A percentile compares a stretch with the other conserved stretches of the same genome.
Evolutionary conservation across 2,888 invertebrate genomes (phyloP).

Genomic region (Merodon equestris): DNA sequence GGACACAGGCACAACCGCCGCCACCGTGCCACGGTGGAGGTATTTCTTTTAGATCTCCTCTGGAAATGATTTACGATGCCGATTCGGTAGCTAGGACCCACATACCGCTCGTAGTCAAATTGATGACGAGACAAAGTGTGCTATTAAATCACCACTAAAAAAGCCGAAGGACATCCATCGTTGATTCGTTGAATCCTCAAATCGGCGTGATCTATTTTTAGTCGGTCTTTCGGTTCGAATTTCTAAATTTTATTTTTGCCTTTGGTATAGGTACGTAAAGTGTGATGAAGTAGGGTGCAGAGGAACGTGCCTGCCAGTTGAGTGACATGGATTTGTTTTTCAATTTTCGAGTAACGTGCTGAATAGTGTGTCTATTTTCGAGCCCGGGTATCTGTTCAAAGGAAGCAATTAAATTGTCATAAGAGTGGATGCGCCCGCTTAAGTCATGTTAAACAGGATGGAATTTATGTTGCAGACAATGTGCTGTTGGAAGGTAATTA

Average conservation of each 20-base stretch:
- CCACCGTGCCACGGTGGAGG: background rate
- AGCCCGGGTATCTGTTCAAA: constrained; percentile 48
- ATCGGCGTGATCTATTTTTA: constrained; percentile 39
- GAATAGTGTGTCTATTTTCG: constrained; percentile 47
- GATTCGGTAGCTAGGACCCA: constrained; percentile 13
- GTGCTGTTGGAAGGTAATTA: constrained; percentile 44
- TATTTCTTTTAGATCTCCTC: constrained; percentile 54
- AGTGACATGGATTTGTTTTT: constrained; percentile 65
- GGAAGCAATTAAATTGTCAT: constrained; percentile 68
- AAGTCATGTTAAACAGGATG: constrained; percentile 61
- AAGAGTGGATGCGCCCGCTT: constrained; percentile 63
- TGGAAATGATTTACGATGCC: constrained; percentile 55
- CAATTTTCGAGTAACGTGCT: constrained; percentile 52
- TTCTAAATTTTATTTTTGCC: no score
- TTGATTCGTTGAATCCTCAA: constrained; percentile 6
- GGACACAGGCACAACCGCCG: no score
- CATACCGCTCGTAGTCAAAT: constrained; percentile 36
- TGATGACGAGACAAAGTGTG: constrained; percentile 63
- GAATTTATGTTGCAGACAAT: constrained; percentile 53
- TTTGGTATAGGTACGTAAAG: no score
- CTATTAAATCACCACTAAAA: constrained; percentile 59
- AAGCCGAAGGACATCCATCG: constrained; percentile 56
- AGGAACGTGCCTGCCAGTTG: constrained; percentile 49
- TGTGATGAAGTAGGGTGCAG: background rate
- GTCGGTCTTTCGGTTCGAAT: no score